Evolutionary conservation across 37 sponge, comb jelly and placozoan species (phyloP).

Genomic region (Hexactinellida sp.): DNA sequence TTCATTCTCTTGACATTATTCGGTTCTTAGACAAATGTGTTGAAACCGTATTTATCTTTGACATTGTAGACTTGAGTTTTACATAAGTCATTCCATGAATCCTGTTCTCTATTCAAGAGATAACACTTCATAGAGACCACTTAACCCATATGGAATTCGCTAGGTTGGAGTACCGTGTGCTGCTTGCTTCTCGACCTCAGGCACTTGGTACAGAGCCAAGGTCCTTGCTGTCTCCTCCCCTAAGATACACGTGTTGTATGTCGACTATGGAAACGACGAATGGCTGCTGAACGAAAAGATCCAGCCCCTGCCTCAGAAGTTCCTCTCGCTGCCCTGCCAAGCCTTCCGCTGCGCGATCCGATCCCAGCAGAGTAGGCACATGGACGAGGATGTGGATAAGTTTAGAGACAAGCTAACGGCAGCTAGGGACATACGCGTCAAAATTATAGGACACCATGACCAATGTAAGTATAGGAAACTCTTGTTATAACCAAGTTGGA

Average conservation of each 20-base stretch:
- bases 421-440: background rate
- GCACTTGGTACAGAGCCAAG: conserved; percentile 3
- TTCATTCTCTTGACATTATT: too few relatives aligned
- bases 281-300: background rate
- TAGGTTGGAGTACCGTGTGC: conserved; percentile 5
- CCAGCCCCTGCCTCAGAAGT: background rate
- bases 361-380: background rate
- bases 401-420: background rate
- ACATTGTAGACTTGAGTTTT: too few relatives aligned
- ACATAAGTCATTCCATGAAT: too few relatives aligned
- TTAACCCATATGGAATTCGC: too few relatives aligned
- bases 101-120: too few relatives aligned
- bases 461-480: background rate
- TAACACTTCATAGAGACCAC: too few relatives aligned
- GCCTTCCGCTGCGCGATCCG: background rate
- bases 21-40: too few relatives aligned
- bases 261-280: conserved; percentile 10
- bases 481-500: too few relatives aligned
- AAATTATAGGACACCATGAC: background rate
- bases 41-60: too few relatives aligned
- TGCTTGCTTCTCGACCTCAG: background rate
- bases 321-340: background rate
- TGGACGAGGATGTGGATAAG: background rate
- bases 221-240: conserved; percentile 5
- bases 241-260: background rate